Percentiles rank a stretch among this genome's conserved stretches.
phyloP scores from a whole-genome alignment of 1,140 invertebrate species.

The Dolichoris vasculosae region DNA sequence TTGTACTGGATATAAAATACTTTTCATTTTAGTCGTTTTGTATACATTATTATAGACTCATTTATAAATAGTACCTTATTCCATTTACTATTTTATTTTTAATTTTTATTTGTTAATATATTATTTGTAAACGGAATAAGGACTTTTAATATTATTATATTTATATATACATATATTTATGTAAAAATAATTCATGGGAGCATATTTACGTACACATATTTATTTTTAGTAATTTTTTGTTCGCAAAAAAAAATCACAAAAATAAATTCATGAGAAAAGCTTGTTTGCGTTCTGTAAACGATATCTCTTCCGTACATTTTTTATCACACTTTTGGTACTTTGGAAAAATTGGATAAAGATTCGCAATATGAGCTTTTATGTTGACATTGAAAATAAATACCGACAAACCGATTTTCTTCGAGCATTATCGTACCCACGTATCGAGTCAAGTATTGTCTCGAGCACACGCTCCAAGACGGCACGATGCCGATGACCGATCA shows the following conservation, averaged over 20 bases:
- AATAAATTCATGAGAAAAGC: neutral
- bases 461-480: neutral
- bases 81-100: too few species aligned
- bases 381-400: neutral
- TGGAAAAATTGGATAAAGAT: constrained; percentile 29
- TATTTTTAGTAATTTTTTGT: neutral
- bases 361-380: constrained; percentile 16
- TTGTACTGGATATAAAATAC: too few species aligned
- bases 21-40: too few species aligned
- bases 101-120: too few species aligned
- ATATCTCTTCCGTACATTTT: neutral
- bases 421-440: neutral
- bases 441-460: neutral
- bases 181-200: too few species aligned
- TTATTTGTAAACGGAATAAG: too few species aligned
- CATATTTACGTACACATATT: too few species aligned
- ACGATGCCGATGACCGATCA: neutral
- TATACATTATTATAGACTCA: too few species aligned
- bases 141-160: too few species aligned
- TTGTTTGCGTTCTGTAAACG: neutral
- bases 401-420: neutral
- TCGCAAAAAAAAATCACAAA: neutral
- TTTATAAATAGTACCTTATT: too few species aligned
- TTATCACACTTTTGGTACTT: neutral
- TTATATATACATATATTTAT: too few species aligned